Evolutionary conservation across 2,797 vertebrate species (phyloP), one percentile per base, ranked within the genome.

Genomic region (Buceros bicornis): DNA sequence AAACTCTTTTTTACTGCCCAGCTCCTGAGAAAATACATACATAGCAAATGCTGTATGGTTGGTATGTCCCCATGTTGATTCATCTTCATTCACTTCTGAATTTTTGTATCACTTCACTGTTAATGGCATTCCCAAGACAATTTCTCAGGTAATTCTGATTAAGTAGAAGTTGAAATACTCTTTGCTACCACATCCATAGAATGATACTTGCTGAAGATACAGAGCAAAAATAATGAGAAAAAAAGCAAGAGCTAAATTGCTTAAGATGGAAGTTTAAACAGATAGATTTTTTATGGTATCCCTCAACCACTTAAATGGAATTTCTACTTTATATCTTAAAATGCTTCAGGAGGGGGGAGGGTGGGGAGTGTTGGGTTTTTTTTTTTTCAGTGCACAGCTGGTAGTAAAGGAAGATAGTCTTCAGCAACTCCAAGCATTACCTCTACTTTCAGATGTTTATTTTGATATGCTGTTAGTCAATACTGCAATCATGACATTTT

Each of bases 401-500:
- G 66, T 88, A 57, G 54, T 78, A 95, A 47, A 74, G 61, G 53
- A 66, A 87, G 65, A 77, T 91, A 82, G 61, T 94, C 71, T 86
- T 71, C 43, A 84, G 60, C 31, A 69, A 33, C 77, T 91, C 42
- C 56, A 76, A 80, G 60, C 83, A 78, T 67, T 94, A 74, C 61
- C 60, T 95, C 1, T 2, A 47, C 62, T 95, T 93, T 88, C 82
- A 83, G 93, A 80, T 95, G 81, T 93, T 97, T 96, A 90, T 96
- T 95, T 94, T 94, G 83, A 96, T 95, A 90, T 60, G 48, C 87
- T 81, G 40, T 91, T 97, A 95, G 92, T 96, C 95, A 96, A 82
- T 97, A 96, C 50, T 74, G 86, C 95, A 97, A 73, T 96, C 80
- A 70, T 95, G 95, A 93, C 94, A 96, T 92, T 97, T 96, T 90